A percentile compares a stretch with the other conserved stretches of the same genome.
These are phyloP conservation scores for Linyphia triangularis DNA, from an alignment of 2,888 invertebrate genomes.

Conservation along the genomic window DNA sequence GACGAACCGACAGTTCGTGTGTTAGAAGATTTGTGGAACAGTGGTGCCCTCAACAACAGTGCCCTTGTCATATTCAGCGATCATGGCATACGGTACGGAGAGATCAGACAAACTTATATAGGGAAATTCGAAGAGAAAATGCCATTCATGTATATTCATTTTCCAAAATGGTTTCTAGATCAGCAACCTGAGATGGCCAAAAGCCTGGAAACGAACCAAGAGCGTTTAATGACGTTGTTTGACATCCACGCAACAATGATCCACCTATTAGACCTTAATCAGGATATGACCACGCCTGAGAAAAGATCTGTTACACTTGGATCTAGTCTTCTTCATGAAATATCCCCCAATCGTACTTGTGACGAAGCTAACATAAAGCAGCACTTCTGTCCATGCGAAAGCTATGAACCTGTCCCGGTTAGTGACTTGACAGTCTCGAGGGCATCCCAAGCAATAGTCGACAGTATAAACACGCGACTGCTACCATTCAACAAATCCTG, in stretches of 20 bases:
- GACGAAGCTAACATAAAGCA: slow-evolving; percentile 78
- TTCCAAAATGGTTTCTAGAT: slow-evolving; percentile 78
- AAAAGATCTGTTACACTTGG: slow-evolving; percentile 37
- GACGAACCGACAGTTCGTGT: slow-evolving; percentile 80
- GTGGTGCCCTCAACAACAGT: slow-evolving; percentile 84
- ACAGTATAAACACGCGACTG: slow-evolving; percentile 41
- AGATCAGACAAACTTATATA: slow-evolving; percentile 87
- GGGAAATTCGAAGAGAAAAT: slow-evolving; percentile 80
- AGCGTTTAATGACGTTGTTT: slow-evolving; percentile 80
- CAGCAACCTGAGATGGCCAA: slow-evolving; percentile 77
- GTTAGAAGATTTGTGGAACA: slow-evolving; percentile 82
- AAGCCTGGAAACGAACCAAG: slow-evolving; percentile 78
- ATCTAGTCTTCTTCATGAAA: slow-evolving; percentile 78
- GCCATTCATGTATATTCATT: slow-evolving; percentile 79
- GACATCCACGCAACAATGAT: slow-evolving; percentile 84
- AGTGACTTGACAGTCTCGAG: neutral
- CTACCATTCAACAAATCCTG: neutral
- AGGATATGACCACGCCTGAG: neutral
- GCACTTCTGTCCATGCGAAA: slow-evolving; percentile 79
- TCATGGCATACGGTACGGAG: slow-evolving; percentile 93
- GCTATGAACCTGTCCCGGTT: neutral
- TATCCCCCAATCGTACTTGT: slow-evolving; percentile 79
- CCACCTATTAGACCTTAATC: slow-evolving; percentile 83
- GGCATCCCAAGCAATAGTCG: slow-evolving; percentile 32
- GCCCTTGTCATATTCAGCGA: slow-evolving; percentile 88